Conservation (phyloP, 2,888 invertebrate genomes). For the Gandaritis pyraliata region DNA sequence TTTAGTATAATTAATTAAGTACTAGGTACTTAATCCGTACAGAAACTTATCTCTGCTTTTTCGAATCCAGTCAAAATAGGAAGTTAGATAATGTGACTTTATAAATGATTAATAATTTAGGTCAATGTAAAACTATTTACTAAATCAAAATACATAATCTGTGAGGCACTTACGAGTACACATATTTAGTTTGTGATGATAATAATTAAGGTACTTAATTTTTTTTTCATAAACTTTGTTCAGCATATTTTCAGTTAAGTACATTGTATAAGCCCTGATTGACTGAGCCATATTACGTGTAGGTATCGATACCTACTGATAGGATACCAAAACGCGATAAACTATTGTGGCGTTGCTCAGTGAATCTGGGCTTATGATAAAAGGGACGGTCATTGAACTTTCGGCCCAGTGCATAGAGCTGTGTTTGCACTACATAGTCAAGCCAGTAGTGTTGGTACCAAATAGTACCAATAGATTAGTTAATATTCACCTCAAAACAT, state of each 20-base stretch:
- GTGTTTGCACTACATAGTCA: conserved; percentile 25
- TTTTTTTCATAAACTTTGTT: too few relatives aligned
- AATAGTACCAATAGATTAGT: too few relatives aligned
- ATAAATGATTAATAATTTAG: conserved; percentile 52
- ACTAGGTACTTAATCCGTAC: too few relatives aligned
- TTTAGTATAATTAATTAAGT: too few relatives aligned
- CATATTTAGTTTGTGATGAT: too few relatives aligned
- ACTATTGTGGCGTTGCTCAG: conserved; percentile 37
- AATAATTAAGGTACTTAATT: too few relatives aligned
- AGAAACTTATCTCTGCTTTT: too few relatives aligned
- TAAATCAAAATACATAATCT: conserved; percentile 23
- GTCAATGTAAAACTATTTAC: conserved; percentile 54
- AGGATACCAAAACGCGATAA: conserved; percentile 48
- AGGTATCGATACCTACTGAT: conserved; percentile 40
- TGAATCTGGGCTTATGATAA: conserved; percentile 59
- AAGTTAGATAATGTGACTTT: conserved; percentile 53
- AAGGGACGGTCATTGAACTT: conserved; percentile 71
- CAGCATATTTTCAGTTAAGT: not conserved
- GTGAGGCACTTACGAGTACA: too few relatives aligned
- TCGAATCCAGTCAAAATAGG: conserved; percentile 42
- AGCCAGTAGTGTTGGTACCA: too few relatives aligned
- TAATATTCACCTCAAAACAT: too few relatives aligned
- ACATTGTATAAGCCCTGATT: conserved; percentile 35
- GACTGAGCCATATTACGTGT: not conserved
- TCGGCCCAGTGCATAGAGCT: conserved; percentile 52